phyloP scores from a whole-genome alignment of 1,140 invertebrate genomes.

The Neocloeon triangulifer region DNA sequence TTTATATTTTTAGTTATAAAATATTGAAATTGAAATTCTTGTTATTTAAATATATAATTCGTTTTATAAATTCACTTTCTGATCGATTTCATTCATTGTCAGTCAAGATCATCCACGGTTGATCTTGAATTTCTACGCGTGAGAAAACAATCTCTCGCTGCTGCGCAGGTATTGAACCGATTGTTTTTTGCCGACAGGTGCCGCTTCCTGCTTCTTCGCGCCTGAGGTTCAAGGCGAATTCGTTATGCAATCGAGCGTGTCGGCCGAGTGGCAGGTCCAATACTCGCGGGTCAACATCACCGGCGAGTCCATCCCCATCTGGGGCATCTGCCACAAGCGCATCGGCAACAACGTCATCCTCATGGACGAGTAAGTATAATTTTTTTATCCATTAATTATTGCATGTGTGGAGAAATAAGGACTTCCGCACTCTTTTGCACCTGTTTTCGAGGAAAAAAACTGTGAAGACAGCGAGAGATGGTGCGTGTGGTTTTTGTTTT shows the following conservation, averaged over 20 bases:
- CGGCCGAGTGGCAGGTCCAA: constrained; percentile 21
- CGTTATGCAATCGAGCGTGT: constrained; percentile 30
- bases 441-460: background rate
- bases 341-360: constrained; percentile 33
- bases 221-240: constrained; percentile 41
- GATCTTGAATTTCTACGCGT: no score
- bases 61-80: no score
- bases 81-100: no score
- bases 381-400: constrained; percentile 1
- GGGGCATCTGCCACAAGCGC: constrained; percentile 36
- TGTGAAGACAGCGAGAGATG: no score
- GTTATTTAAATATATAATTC: no score
- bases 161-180: no score
- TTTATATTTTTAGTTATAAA: no score
- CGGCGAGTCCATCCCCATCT: constrained; percentile 36
- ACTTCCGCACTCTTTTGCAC: background rate
- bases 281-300: constrained; percentile 38
- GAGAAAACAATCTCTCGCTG: no score
- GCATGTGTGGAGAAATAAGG: no score
- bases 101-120: no score
- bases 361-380: constrained; percentile 29
- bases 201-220: constrained; percentile 36
- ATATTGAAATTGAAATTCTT: no score
- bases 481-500: no score
- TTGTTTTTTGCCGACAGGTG: constrained; percentile 10